phyloP scores from a whole-genome alignment of 1,140 invertebrate species.

The Pseudachorutes palmiensis region DNA sequence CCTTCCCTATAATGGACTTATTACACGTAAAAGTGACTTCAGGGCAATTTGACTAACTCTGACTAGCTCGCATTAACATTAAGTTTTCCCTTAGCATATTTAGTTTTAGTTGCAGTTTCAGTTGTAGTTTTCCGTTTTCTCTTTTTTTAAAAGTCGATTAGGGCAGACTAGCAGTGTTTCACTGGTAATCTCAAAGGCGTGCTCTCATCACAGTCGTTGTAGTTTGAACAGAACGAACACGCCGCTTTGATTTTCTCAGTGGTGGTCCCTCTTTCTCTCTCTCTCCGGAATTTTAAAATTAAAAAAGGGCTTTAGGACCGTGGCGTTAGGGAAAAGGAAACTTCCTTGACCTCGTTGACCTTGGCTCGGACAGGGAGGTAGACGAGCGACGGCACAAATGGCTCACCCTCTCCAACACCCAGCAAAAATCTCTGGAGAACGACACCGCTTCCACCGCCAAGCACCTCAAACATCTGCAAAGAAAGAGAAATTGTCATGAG shows the following conservation, averaged over 20 bases:
- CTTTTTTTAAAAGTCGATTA: constrained; percentile 3
- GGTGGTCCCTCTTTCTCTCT: constrained; percentile 23
- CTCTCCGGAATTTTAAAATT: constrained; percentile 18
- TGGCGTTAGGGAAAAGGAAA: constrained; percentile 84
- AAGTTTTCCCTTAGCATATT: not conserved
- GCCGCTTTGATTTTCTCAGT: constrained; percentile 38
- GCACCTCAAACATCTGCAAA: constrained; percentile 6
- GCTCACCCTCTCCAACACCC: constrained; percentile 38
- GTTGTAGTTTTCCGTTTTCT: not conserved
- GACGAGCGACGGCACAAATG: constrained; percentile 77
- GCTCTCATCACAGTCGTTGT: constrained; percentile 40
- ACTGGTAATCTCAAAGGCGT: constrained; percentile 39
- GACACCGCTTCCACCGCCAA: constrained; percentile 7
- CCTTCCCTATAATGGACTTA: too few species aligned
- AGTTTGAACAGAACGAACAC: constrained; percentile 40
- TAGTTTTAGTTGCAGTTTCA: not conserved
- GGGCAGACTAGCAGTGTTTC: constrained; percentile 12
- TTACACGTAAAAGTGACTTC: too few species aligned
- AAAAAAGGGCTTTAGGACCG: constrained; percentile 48
- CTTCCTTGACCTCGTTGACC: constrained; percentile 67
- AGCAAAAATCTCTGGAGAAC: constrained; percentile 9
- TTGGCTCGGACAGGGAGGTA: constrained; percentile 81
- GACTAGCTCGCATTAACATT: not conserved
- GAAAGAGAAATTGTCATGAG: not conserved
- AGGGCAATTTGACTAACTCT: too few species aligned